Percentiles rank a stretch among this genome's conserved stretches.
phyloP scores from a whole-genome alignment of 2,888 invertebrate genomes.

The Plemyria rubiginata region DNA sequence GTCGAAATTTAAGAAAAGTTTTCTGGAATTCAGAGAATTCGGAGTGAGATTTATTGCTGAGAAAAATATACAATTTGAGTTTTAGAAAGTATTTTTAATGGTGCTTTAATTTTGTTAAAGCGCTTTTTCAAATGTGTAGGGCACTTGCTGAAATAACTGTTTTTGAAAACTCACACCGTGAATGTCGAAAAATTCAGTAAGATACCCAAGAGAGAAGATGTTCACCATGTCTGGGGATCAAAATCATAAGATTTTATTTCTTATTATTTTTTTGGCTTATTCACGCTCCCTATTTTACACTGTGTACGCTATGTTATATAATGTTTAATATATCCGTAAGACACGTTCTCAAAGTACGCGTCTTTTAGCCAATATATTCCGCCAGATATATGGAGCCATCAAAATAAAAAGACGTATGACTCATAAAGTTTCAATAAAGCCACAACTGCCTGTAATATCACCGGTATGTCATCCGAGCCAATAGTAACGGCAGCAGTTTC shows the following conservation, averaged over 20 bases:
- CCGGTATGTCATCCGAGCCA: neutral
- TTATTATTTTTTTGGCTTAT: too few relatives aligned
- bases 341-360: neutral
- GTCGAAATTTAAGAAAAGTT: slow-evolving; percentile 30
- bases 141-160: too few relatives aligned
- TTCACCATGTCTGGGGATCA: too few relatives aligned
- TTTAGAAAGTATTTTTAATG: neutral
- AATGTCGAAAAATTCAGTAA: too few relatives aligned
- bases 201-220: too few relatives aligned
- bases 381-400: neutral
- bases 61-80: slow-evolving; percentile 5
- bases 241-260: too few relatives aligned
- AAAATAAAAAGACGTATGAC: slow-evolving; percentile 1
- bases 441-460: neutral
- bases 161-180: too few relatives aligned
- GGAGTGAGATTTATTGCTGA: slow-evolving; percentile 1
- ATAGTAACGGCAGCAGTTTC: too few relatives aligned
- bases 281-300: too few relatives aligned
- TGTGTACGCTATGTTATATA: too few relatives aligned
- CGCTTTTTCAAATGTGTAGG: too few relatives aligned
- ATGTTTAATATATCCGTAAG: neutral
- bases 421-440: slow-evolving; percentile 4
- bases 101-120: neutral
- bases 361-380: neutral
- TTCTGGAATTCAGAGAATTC: slow-evolving; percentile 13